Percentiles rank a stretch among this genome's conserved stretches.
Evolutionary conservation across 2,888 invertebrate species (phyloP).

Genomic region (Xylocampa areola): DNA sequence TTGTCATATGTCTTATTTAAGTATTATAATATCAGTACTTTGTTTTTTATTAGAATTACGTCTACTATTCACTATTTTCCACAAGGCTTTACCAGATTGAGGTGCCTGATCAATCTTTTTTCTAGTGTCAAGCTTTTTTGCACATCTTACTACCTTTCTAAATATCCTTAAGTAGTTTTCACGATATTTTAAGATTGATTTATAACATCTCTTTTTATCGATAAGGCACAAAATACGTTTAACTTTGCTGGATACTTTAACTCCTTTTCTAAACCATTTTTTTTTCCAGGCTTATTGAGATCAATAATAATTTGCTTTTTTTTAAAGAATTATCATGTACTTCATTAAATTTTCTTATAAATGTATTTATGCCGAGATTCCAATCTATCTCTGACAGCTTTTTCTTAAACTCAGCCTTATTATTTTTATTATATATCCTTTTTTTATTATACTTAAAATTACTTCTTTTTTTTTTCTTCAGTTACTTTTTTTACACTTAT

Average conservation of each 20-base stretch:
- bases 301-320: neutral
- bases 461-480: neutral
- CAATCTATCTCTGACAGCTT: conserved; percentile 1
- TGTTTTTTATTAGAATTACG: neutral
- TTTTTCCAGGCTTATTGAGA: neutral
- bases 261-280: neutral
- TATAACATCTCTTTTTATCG: no score
- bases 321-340: conserved; percentile 1
- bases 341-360: neutral
- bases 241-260: no score
- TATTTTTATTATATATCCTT: neutral
- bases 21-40: neutral
- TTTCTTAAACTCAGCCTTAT: neutral
- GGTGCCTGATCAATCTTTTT: no score
- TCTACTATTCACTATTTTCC: no score
- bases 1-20: no score
- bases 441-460: conserved; percentile 1
- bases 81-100: no score
- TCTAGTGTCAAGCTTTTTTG: neutral
- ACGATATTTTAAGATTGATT: no score
- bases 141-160: conserved; percentile 1
- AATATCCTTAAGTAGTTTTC: no score
- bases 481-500: neutral
- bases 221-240: no score
- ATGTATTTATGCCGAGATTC: neutral